Evolutionary conservation across 2,797 vertebrate species (phyloP), one percentile per base, ranked within the genome.

Genomic region (Prunella strophiata): DNA sequence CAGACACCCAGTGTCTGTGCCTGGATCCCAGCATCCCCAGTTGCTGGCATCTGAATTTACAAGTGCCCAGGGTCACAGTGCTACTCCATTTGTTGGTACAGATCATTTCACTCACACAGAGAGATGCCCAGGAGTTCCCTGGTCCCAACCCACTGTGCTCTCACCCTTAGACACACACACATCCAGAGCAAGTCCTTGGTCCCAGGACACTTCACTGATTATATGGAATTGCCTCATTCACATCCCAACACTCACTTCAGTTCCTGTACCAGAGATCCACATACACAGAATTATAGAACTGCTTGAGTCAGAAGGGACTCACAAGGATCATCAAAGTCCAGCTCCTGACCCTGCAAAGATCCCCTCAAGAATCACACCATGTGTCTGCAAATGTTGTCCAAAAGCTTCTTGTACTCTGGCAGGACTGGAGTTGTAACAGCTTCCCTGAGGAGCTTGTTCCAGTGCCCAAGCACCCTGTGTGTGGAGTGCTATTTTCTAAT

Each of bases 121-220:
- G 5, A 71, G 34, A 42, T 48, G 11, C 9, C 6, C 18, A 59
- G 45, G 40, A 38, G 16, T 61, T 66, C 29, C 10, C 29, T 62
- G 29, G 16, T 45, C 61, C 55, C 19, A 62, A 2, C 4, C 14
- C 0, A 0, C 30, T 58, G 17, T 71, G 32, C 12, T 91, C 23
- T 80, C 1, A 2, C 11, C 16, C 11, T 63, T 83, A 25, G 29
- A 84, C 16, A 47, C 5, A 59, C 8, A 32, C 13, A 40, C 7
- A 43, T 9, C 2, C 26, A 34, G 10, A 40, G 8, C 9, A 40
- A 55, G 18, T 51, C 68, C 23, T 50, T 62, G 5, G 17, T 70
- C 30, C 16, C 22, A 50, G 38, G 17, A 10, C 5, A 11, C 16
- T 67, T 70, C 29, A 21, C 8, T 65, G 13, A 13, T 40, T 40